phyloP scores from a whole-genome alignment of 2,888 invertebrate genomes.

The Oligia fasciuncula region DNA sequence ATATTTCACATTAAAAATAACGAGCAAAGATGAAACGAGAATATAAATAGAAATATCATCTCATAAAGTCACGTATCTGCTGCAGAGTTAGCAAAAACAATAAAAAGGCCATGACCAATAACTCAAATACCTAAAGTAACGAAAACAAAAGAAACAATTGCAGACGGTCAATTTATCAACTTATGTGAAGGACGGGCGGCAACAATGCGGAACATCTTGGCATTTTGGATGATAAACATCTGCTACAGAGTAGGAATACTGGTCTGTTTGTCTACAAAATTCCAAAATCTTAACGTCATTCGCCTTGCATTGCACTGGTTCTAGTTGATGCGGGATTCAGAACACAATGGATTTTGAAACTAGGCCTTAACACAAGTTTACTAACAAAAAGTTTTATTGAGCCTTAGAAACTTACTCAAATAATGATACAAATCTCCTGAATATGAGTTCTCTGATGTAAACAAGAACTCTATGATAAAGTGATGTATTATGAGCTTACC shows the following conservation, averaged over 20 bases:
- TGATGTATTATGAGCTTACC: constrained; percentile 26
- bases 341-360: constrained; percentile 14
- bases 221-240: constrained; percentile 61
- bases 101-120: constrained; percentile 63
- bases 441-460: constrained; percentile 31
- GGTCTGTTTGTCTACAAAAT: constrained; percentile 40
- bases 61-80: constrained; percentile 33
- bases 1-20: constrained; percentile 38
- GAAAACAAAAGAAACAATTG: constrained; percentile 63
- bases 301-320: background rate
- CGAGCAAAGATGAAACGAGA: constrained; percentile 10
- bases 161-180: constrained; percentile 64
- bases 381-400: background rate
- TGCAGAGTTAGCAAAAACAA: constrained; percentile 48
- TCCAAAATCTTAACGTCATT: constrained; percentile 27
- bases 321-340: constrained; percentile 18
- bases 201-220: constrained; percentile 69
- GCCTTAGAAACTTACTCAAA: constrained; percentile 3
- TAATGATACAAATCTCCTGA: background rate
- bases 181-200: constrained; percentile 59
- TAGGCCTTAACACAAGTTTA: background rate
- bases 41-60: constrained; percentile 33
- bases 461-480: constrained; percentile 23
- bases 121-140: constrained; percentile 36
- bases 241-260: constrained; percentile 53